A percentile compares a stretch with the other conserved stretches of the same genome.
Conservation (phyloP, 2,113 vertebrate genomes). For the Bufo gargarizans region DNA sequence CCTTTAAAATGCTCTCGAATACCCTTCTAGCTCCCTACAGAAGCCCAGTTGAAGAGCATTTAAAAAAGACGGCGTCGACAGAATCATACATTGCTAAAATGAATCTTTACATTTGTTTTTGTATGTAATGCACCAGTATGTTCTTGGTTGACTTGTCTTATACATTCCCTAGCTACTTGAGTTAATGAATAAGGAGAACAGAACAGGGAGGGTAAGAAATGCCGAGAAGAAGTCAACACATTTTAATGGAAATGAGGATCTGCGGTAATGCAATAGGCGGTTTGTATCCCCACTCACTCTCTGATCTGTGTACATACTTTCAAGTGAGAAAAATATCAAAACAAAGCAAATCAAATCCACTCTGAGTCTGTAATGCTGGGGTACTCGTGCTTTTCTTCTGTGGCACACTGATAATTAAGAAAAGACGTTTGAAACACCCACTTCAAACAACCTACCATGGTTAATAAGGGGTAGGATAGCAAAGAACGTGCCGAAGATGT, state of each 20-base stretch:
- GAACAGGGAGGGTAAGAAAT: slow-evolving; percentile 60
- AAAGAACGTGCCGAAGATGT: slow-evolving; percentile 69
- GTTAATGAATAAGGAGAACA: slow-evolving; percentile 63
- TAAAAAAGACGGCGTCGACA: slow-evolving; percentile 24
- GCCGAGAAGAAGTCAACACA: slow-evolving; percentile 64
- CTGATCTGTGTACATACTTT: slow-evolving; percentile 66
- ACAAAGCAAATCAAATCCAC: slow-evolving; percentile 67
- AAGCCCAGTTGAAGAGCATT: slow-evolving; percentile 28
- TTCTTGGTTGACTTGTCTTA: slow-evolving; percentile 21
- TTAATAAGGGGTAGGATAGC: slow-evolving; percentile 71
- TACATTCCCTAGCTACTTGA: slow-evolving; percentile 57
- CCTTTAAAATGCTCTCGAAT: not conserved
- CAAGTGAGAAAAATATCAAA: slow-evolving; percentile 69
- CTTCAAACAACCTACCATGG: slow-evolving; percentile 67
- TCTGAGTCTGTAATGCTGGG: slow-evolving; percentile 62
- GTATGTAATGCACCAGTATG: slow-evolving; percentile 35
- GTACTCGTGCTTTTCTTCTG: slow-evolving; percentile 63
- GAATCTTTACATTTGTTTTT: slow-evolving; percentile 36
- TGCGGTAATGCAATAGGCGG: slow-evolving; percentile 68
- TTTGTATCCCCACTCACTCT: slow-evolving; percentile 56
- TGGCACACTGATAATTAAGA: slow-evolving; percentile 72
- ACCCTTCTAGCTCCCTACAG: slow-evolving; percentile 10
- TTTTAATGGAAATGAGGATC: slow-evolving; percentile 53
- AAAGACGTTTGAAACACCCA: slow-evolving; percentile 72
- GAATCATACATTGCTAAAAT: slow-evolving; percentile 33